Evolutionary conservation across 2,888 invertebrate genomes (phyloP).

Genomic region (Hetaerina titia): DNA sequence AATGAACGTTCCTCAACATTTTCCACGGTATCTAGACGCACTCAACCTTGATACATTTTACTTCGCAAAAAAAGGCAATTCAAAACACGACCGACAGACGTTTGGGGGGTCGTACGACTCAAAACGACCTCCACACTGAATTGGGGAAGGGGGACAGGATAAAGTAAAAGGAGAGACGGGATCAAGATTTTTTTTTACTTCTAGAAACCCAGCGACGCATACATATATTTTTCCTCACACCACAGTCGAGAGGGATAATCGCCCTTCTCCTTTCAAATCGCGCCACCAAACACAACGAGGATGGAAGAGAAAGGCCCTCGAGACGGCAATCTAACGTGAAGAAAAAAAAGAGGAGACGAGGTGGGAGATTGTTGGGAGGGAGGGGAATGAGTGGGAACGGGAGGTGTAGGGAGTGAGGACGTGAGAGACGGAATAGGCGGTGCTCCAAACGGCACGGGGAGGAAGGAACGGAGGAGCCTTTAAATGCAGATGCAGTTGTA

Average conservation of each 20-base stretch:
- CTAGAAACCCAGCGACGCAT: too few relatives aligned
- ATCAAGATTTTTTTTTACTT: too few relatives aligned
- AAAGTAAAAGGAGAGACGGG: too few relatives aligned
- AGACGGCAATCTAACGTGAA: not conserved
- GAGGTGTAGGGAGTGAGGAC: not conserved
- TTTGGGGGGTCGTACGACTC: too few relatives aligned
- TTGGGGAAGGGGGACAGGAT: too few relatives aligned
- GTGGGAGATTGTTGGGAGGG: not conserved
- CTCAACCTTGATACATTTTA: too few relatives aligned
- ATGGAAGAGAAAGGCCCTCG: not conserved
- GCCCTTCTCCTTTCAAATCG: not conserved
- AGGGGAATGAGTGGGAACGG: not conserved
- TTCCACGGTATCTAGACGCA: too few relatives aligned
- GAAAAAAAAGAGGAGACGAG: not conserved
- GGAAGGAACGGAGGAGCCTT: not conserved
- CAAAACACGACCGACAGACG: too few relatives aligned
- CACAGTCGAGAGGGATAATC: not conserved
- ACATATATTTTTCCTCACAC: not conserved
- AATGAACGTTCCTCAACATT: too few relatives aligned
- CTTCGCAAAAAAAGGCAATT: too few relatives aligned
- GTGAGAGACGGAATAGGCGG: not conserved
- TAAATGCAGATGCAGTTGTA: conserved; percentile 57
- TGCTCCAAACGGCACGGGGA: not conserved
- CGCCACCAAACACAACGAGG: not conserved
- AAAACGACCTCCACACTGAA: too few relatives aligned